Evolutionary conservation across 2,113 vertebrate genomes (phyloP), one percentile per base, ranked within the genome.

Genomic region (Sinocyclocheilus grahami): DNA sequence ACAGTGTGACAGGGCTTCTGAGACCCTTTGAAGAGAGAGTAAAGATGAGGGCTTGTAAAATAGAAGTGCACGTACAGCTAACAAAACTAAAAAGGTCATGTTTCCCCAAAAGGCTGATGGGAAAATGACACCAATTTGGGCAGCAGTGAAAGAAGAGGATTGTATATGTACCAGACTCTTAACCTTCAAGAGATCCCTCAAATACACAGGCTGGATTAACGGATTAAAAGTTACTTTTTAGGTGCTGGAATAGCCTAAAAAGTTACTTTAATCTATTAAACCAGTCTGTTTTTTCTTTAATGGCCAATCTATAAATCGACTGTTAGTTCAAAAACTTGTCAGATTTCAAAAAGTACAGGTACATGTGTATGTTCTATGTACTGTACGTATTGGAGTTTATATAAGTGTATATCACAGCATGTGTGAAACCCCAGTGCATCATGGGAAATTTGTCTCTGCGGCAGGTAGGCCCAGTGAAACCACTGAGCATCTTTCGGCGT

Each of bases 401-500:
- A 10, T 7, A 67, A 30, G 63, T 30, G 63, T 27, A 16, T 5
- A 16, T 65, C 12, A 18, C 27, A 33, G 65, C 8, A 9, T 69
- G 65, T 46, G 42, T 46, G 42, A 46, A 69, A 18, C 65, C 16
- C 67, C 30, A 37, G 7, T 37, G 67, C 14, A 37, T 37, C 30
- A 71, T 71, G 67, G 16, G 16, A 37, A 71, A 20, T 71, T 9
- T 1, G 30, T 71, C 30, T 71, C 37, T 46, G 37, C 91, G 86
- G 87, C 91, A 87, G 92, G 87, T 90, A 83, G 86, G 89, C 78
- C 92, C 91, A 93, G 90, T 91, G 30, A 82, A 84, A 89, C 88
- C 91, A 88, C 89, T 88, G 90, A 91, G 86, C 87, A 88, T 89
- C 91, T 88, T 92, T 88, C 86, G 88, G 90, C 86, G 90, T 91